Conservation (phyloP, 2,797 vertebrate species). For the Rhinichthys osculus region DNA sequence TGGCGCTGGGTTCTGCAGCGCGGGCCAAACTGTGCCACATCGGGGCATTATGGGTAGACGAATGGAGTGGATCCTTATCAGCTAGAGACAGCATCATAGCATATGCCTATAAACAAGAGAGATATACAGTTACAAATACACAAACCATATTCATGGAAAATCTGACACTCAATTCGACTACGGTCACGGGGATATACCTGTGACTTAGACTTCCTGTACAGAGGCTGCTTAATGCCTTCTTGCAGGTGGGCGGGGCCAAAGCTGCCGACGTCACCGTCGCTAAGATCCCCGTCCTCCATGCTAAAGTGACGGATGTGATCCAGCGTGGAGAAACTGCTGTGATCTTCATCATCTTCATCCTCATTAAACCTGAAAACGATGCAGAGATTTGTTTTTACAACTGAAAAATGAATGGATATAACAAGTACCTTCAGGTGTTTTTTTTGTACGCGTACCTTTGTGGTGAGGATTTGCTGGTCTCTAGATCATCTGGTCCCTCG, state of each 20-base stretch:
- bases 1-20: conserved; percentile 92
- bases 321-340: conserved; percentile 90
- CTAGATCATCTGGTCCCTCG: conserved; percentile 83
- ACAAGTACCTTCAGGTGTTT: background rate
- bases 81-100: conserved; percentile 99
- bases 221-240: conserved; percentile 92
- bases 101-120: conserved; percentile 81
- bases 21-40: conserved; percentile 97
- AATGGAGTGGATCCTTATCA: conserved; percentile 94
- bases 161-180: background rate
- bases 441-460: conserved; percentile 76
- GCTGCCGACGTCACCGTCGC: conserved; percentile 85
- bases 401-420: background rate
- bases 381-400: background rate
- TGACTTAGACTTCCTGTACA: conserved; percentile 98
- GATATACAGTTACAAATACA: conserved; percentile 22
- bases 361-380: conserved; percentile 85
- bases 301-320: conserved; percentile 98
- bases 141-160: background rate
- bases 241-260: conserved; percentile 87
- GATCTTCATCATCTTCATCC: conserved; percentile 85
- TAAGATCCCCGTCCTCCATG: conserved; percentile 91
- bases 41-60: conserved; percentile 85
- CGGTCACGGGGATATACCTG: conserved; percentile 81
- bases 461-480: conserved; percentile 90